phyloP scores from a whole-genome alignment of 2,888 invertebrate genomes.

The Ceriagrion tenellum region DNA sequence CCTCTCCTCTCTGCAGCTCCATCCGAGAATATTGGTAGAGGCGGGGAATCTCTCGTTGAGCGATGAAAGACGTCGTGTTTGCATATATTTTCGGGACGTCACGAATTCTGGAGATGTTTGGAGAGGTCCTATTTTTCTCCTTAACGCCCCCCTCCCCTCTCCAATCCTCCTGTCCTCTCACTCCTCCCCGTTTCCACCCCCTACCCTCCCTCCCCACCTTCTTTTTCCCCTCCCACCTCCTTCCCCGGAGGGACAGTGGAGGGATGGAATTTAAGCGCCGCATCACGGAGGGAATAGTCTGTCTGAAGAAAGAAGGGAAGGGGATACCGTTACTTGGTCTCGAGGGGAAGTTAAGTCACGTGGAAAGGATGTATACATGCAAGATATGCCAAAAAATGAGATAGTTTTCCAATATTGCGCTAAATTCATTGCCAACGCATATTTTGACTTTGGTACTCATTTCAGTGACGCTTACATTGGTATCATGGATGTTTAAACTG shows the following conservation, averaged over 20 bases:
- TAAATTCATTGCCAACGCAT: too few species aligned
- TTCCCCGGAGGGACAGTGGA: too few species aligned
- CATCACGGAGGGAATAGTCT: neutral
- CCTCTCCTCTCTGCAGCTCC: neutral
- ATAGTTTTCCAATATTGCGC: too few species aligned
- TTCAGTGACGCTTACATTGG: too few species aligned
- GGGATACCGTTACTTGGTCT: neutral
- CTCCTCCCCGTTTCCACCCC: neutral
- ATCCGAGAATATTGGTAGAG: conserved; percentile 59
- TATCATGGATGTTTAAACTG: too few species aligned
- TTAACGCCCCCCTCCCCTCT: neutral
- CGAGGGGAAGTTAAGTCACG: too few species aligned
- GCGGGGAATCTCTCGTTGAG: conserved; percentile 23
- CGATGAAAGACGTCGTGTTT: conserved; percentile 65
- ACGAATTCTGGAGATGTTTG: conserved; percentile 59
- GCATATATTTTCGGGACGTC: conserved; percentile 61
- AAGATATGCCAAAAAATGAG: too few species aligned
- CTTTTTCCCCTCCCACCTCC: neutral
- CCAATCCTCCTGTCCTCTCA: neutral
- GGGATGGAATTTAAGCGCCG: neutral
- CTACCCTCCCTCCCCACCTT: neutral
- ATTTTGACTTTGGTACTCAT: too few species aligned
- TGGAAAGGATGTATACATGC: too few species aligned
- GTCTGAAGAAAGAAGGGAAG: neutral
- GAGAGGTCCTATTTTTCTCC: conserved; percentile 44